Conservation (phyloP, 2,888 invertebrate species). For the Ferdinandea cuprea region DNA sequence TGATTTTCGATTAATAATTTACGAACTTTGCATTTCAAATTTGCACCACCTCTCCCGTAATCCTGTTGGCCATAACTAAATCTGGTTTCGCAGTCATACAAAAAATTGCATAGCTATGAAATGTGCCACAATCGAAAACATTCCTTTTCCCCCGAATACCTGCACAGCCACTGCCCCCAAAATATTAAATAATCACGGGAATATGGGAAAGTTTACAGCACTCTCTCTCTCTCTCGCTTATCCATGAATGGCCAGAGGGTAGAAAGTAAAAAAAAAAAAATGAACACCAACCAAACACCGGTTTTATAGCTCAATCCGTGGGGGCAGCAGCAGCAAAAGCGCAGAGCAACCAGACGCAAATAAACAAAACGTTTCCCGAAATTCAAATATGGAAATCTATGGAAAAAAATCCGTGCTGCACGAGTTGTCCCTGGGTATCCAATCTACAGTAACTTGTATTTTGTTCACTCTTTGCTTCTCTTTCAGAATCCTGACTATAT, state of each 20-base stretch:
- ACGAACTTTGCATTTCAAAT: constrained; percentile 6
- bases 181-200: constrained; percentile 60
- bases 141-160: background rate
- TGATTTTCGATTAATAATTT: too few species aligned
- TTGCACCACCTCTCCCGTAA: background rate
- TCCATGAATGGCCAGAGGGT: constrained; percentile 23
- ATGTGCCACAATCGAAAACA: constrained; percentile 46
- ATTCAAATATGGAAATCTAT: constrained; percentile 64
- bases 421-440: constrained; percentile 51
- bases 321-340: constrained; percentile 1
- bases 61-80: constrained; percentile 1
- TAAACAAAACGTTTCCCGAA: constrained; percentile 53
- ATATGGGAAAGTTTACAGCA: constrained; percentile 52
- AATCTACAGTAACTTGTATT: background rate
- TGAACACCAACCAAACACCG: constrained; percentile 8
- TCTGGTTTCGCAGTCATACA: constrained; percentile 22
- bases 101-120: constrained; percentile 44
- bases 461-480: constrained; percentile 8
- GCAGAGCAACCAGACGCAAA: constrained; percentile 30
- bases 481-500: too few species aligned
- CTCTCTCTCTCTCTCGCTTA: too few species aligned
- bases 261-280: constrained; percentile 1
- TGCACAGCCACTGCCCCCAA: constrained; percentile 33
- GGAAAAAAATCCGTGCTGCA: constrained; percentile 62
- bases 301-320: constrained; percentile 37